Percentiles rank a stretch among this genome's conserved stretches.
Conservation (phyloP, 1,140 invertebrate genomes). For the Bemisia tabaci region DNA sequence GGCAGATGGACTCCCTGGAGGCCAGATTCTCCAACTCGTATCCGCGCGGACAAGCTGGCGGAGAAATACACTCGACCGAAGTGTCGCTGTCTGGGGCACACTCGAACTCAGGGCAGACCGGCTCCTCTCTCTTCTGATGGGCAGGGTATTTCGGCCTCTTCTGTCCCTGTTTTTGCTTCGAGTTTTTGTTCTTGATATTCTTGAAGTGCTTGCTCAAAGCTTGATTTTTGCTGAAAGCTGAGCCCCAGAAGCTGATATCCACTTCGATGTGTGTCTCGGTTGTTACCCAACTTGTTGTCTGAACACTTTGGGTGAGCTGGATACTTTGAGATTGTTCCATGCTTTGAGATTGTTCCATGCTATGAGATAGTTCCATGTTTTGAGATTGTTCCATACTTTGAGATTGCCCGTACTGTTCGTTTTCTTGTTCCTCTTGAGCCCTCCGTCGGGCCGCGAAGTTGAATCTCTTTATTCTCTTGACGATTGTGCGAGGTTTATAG, state of each 20-base stretch:
- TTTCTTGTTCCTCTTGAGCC: too few species aligned
- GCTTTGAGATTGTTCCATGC: background rate
- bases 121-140: background rate
- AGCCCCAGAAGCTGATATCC: background rate
- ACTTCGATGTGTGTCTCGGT: background rate
- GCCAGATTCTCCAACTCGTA: background rate
- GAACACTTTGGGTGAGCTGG: too few species aligned
- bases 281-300: background rate
- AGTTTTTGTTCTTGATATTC: background rate
- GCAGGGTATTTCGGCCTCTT: background rate
- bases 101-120: background rate
- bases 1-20: constrained; percentile 21
- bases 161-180: background rate
- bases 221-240: background rate
- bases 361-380: background rate
- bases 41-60: background rate
- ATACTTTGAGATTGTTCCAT: background rate
- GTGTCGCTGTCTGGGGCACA: background rate
- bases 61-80: background rate
- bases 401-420: too few species aligned
- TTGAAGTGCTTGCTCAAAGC: background rate
- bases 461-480: too few species aligned
- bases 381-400: background rate
- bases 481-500: background rate
- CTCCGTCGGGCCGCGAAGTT: too few species aligned